Percentiles rank a stretch among this genome's conserved stretches.
Conservation (phyloP, 2,113 vertebrate genomes). For the Chauna torquata region DNA sequence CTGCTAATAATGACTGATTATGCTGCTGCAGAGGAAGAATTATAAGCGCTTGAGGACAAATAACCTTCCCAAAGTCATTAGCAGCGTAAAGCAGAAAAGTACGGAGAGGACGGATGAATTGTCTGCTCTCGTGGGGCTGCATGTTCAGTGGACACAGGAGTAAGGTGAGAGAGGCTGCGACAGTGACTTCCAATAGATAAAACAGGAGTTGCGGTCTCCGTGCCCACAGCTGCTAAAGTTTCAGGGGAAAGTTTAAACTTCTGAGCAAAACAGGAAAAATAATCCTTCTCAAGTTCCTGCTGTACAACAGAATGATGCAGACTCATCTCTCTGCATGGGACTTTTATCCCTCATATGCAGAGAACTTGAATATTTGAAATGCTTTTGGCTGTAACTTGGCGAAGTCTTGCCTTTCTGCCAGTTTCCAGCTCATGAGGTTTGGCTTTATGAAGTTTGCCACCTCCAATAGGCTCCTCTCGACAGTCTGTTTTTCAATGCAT, state of each 20-base stretch:
- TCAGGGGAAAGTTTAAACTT: background rate
- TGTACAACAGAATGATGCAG: background rate
- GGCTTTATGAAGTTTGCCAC: background rate
- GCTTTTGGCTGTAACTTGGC: background rate
- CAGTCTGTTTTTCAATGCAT: accelerated
- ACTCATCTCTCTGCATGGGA: background rate
- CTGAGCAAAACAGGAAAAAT: background rate
- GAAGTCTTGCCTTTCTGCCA: background rate
- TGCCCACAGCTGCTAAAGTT: background rate
- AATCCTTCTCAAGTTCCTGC: background rate
- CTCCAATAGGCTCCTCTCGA: background rate
- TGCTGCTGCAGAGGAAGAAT: slow-evolving; percentile 27
- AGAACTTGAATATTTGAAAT: background rate
- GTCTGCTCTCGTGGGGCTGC: background rate
- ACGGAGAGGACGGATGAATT: background rate
- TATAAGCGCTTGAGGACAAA: slow-evolving; percentile 18
- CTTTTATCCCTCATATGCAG: background rate
- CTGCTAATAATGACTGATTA: slow-evolving; percentile 25
- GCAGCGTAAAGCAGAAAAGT: background rate
- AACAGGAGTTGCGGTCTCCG: background rate
- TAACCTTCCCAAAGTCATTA: background rate
- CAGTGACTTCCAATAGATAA: background rate
- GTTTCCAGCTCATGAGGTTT: slow-evolving; percentile 1
- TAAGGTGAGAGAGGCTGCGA: background rate
- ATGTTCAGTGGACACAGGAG: background rate